phyloP scores from a whole-genome alignment of 2,797 vertebrate species.

The Diceros bicornis region DNA sequence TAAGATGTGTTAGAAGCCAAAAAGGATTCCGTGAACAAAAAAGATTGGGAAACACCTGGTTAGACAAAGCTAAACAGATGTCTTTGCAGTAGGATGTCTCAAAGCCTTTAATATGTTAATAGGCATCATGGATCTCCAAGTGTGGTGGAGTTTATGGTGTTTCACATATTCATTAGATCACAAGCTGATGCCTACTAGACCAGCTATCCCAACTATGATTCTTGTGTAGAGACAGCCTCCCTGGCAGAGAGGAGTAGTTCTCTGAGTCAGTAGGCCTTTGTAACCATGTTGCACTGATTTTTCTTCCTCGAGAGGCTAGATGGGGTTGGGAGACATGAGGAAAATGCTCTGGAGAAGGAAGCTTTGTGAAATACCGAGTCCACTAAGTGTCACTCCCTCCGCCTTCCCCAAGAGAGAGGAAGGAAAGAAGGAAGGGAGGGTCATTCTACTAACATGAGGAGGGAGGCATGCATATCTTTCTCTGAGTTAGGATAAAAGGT shows the following conservation, averaged over 20 bases:
- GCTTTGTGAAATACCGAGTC: neutral
- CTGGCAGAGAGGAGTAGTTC: neutral
- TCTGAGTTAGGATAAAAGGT: neutral
- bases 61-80: conserved; percentile 21
- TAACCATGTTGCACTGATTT: neutral
- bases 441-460: neutral
- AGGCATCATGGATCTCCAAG: neutral
- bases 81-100: conserved; percentile 45
- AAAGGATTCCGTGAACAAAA: conserved; percentile 11
- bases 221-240: neutral
- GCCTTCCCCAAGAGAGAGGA: neutral
- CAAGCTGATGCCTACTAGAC: neutral
- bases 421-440: neutral
- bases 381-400: neutral
- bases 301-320: neutral
- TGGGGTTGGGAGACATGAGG: neutral
- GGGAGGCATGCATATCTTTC: neutral
- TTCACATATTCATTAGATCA: conserved; percentile 43
- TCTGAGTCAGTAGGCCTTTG: neutral
- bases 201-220: neutral
- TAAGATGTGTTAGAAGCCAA: neutral
- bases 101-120: conserved; percentile 53
- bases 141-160: conserved; percentile 12
- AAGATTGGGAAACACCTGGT: conserved; percentile 49
- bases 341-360: conserved; percentile 1